Percentiles rank a stretch among this genome's conserved stretches.
Conservation (phyloP, 2,797 vertebrate genomes). For the Platalea minor region DNA sequence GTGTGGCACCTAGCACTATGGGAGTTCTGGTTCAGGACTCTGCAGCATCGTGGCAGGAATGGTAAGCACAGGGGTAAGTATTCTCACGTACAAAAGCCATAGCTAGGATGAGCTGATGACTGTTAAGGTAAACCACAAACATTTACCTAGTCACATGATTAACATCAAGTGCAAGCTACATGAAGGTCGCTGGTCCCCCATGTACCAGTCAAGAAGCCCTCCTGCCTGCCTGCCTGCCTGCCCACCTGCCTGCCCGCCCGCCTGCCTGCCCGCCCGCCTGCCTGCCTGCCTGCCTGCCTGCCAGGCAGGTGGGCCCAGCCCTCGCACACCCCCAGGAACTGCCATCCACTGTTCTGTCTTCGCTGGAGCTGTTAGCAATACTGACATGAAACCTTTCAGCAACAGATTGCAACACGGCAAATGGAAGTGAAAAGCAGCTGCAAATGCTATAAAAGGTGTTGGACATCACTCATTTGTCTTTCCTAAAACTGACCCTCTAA, state of each 20-base stretch:
- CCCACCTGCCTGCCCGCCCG: not conserved
- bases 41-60: not conserved
- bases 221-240: not conserved
- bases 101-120: not conserved
- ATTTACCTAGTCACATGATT: not conserved
- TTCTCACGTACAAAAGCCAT: not conserved
- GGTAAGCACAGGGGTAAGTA: not conserved
- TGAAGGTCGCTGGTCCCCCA: not conserved
- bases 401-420: not conserved
- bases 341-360: not conserved
- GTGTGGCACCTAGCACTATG: not conserved
- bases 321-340: not conserved
- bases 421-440: not conserved
- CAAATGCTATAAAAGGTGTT: not conserved
- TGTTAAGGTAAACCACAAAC: not conserved
- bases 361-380: not conserved
- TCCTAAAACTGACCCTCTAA: not conserved
- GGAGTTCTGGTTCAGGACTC: not conserved
- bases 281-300: not conserved
- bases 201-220: not conserved
- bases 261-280: not conserved
- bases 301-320: not conserved
- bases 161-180: not conserved
- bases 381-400: not conserved
- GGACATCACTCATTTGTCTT: not conserved